Conservation (phyloP, 64 coral and sea anemone species). For the Acropora tenuis region DNA sequence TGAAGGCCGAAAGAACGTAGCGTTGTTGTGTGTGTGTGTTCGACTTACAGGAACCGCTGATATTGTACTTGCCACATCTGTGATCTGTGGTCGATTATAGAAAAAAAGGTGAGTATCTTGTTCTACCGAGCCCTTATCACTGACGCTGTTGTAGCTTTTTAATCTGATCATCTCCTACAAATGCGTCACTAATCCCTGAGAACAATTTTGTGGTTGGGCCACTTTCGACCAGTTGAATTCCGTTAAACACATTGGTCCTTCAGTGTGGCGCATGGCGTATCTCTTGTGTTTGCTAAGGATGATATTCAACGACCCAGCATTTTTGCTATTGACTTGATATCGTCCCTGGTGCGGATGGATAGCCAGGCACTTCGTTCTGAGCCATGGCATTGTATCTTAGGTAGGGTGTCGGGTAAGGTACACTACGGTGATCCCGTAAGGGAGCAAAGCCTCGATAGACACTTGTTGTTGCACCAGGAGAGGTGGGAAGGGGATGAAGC, state of each 20-base stretch:
- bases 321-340: constrained; percentile 35
- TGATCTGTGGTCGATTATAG: no score
- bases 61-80: no score
- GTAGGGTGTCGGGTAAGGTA: constrained; percentile 32
- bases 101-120: no score
- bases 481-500: constrained; percentile 34
- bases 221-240: no score
- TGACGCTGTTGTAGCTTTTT: no score
- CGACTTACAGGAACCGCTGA: no score
- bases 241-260: neutral
- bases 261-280: neutral
- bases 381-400: constrained; percentile 22
- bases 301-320: neutral
- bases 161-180: no score
- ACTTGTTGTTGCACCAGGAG: constrained; percentile 22
- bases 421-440: constrained; percentile 34
- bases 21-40: no score
- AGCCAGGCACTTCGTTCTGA: constrained; percentile 36
- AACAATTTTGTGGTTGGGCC: no score
- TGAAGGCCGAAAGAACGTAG: no score
- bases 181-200: no score
- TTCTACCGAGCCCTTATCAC: no score
- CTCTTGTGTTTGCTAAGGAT: neutral
- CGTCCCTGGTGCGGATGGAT: constrained; percentile 24
- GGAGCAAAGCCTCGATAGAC: constrained; percentile 32